These are phyloP conservation scores for Melinaea marsaeus DNA, from an alignment of 2,888 invertebrate species.

Conservation along the genomic window DNA sequence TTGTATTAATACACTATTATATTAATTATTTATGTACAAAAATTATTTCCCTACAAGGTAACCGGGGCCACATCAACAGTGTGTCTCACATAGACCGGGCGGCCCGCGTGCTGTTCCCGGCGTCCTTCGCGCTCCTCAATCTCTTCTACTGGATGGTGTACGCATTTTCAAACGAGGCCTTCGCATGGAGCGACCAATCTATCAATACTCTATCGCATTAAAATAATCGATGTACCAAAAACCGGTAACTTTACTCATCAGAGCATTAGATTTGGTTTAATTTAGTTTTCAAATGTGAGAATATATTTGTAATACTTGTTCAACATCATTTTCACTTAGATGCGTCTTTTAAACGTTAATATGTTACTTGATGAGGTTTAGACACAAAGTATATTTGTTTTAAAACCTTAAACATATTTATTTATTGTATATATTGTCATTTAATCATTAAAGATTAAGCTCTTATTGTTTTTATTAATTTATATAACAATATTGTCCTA, in stretches of 20 bases:
- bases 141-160: conserved; percentile 94
- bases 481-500: no score
- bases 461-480: conserved; percentile 8
- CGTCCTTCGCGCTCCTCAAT: conserved; percentile 91
- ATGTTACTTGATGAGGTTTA: no score
- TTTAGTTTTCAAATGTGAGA: no score
- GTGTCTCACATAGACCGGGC: conserved; percentile 91
- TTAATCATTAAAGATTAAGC: not conserved
- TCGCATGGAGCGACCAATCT: conserved; percentile 84
- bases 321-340: no score
- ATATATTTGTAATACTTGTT: no score
- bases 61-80: conserved; percentile 86
- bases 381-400: no score
- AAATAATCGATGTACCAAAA: not conserved
- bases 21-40: no score
- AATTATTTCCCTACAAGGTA: conserved; percentile 47
- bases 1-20: no score
- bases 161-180: conserved; percentile 86
- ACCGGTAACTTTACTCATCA: no score
- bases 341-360: no score
- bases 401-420: no score
- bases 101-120: conserved; percentile 89
- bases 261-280: no score
- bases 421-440: not conserved
- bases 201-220: conserved; percentile 70